Evolutionary conservation across 1,140 invertebrate genomes (phyloP).

Genomic region (Neodiprion fabricii): DNA sequence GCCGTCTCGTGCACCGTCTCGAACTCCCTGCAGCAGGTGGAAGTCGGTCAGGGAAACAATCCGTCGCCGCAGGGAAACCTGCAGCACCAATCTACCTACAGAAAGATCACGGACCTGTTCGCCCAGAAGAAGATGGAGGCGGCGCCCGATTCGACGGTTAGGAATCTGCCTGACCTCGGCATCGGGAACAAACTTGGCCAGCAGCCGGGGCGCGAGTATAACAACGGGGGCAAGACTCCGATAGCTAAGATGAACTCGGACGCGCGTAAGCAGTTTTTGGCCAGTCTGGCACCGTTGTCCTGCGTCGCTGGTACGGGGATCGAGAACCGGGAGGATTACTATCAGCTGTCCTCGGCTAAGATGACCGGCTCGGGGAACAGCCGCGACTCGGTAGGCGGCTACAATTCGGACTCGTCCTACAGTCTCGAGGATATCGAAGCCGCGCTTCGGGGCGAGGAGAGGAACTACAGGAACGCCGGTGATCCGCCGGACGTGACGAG

Average conservation of each 20-base stretch:
- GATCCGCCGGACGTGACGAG: conserved; percentile 76
- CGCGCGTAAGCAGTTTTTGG: conserved; percentile 75
- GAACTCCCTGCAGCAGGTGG: conserved; percentile 63
- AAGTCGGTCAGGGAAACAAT: conserved; percentile 24
- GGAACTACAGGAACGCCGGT: conserved; percentile 61
- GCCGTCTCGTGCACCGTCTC: conserved; percentile 26
- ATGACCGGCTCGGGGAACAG: conserved; percentile 55
- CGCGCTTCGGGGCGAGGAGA: conserved; percentile 60
- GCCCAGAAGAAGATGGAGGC: conserved; percentile 55
- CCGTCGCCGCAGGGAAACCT: conserved; percentile 27
- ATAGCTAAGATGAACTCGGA: conserved; percentile 57
- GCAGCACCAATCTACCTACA: conserved; percentile 66
- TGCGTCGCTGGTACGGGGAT: conserved; percentile 70
- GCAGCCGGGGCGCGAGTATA: conserved; percentile 41
- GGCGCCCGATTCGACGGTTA: conserved; percentile 37
- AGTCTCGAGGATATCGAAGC: conserved; percentile 73
- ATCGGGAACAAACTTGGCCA: conserved; percentile 55
- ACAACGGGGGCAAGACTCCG: conserved; percentile 48
- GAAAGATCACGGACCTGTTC: conserved; percentile 73
- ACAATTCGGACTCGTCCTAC: conserved; percentile 64
- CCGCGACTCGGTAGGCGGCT: conserved; percentile 60
- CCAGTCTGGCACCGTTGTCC: conserved; percentile 75
- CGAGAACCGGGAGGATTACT: conserved; percentile 73
- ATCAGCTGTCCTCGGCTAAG: conserved; percentile 66
- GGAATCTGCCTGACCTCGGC: conserved; percentile 63